These are phyloP conservation scores for Ophiothrix spiculata DNA, from an alignment of 35 echinoderm and acorn worm genomes.

Conservation along the genomic window DNA sequence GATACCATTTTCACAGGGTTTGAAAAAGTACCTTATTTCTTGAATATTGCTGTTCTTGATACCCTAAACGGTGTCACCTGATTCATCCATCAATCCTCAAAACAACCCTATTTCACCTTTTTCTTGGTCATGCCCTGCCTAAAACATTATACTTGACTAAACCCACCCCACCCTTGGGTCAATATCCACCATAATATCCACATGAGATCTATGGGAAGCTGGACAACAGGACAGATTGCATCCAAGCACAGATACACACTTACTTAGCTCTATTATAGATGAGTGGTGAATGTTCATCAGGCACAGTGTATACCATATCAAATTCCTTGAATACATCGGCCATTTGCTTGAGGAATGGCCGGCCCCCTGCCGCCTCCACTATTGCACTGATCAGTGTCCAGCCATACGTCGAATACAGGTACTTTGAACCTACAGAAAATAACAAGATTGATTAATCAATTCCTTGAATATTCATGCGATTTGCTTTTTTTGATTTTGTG, in stretches of 20 bases:
- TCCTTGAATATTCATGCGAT: no score
- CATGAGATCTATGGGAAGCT: neutral
- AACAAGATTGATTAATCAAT: slow-evolving; percentile 19
- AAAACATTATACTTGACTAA: no score
- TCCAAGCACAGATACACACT: neutral
- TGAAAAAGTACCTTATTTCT: no score
- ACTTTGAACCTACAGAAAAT: slow-evolving; percentile 58
- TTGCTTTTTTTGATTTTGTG: neutral
- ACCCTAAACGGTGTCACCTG: no score
- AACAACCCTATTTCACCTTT: no score
- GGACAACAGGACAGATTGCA: neutral
- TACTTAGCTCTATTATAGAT: slow-evolving; percentile 95
- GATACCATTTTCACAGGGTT: no score
- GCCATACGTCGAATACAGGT: slow-evolving; percentile 82
- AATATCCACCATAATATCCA: neutral
- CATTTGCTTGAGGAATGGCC: slow-evolving; percentile 77
- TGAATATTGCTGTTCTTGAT: no score
- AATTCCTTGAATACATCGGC: slow-evolving; percentile 68
- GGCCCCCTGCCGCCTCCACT: slow-evolving; percentile 55
- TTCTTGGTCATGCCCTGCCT: no score
- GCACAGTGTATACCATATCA: slow-evolving; percentile 58
- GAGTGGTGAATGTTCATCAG: slow-evolving; percentile 73
- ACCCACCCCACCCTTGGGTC: neutral
- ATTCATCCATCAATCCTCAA: no score
- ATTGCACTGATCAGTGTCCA: slow-evolving; percentile 93